Evolutionary conservation across 2,797 vertebrate genomes (phyloP), one percentile per base, ranked within the genome.

Genomic region (Microchirus variegatus): DNA sequence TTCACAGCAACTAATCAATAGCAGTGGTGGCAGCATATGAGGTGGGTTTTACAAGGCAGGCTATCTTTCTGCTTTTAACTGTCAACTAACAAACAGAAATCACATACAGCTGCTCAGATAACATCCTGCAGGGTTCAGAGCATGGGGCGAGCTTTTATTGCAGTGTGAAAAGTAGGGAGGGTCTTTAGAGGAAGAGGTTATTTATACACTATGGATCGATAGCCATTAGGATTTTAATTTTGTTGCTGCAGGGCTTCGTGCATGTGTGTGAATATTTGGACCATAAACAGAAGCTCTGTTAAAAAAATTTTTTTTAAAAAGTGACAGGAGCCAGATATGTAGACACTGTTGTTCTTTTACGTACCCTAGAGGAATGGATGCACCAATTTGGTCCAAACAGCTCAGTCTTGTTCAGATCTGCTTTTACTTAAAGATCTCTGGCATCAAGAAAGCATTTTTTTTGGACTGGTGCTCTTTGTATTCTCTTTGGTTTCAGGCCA

Each of bases 181-280:
- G 50, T 53, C 22, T 49, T 18, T 18, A 53, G 44, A 42, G 53
- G 19, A 18, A 49, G 52, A 26, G 36, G 53, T 36, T 77, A 62
- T 78, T 73, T 75, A 70, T 60, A 77, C 68, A 54, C 55, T 52
- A n/a, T 50, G 57, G 66, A 87, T 83, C 81, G 77, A 83, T 87
- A 80, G 60, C 64, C 57, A 74, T 82, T 79, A 79, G 15, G 14
- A 31, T 70, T 81, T 76, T 55, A 64, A 78, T 72, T 68, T 61
- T 0, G 5, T 35, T 51, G 59, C 58, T 67, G 16, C 42, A 15
- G 26, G 1, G 40, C 40, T 5, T 8, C 14, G 5, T 44, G 36
- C 56, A 43, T 55, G 60, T 57, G 49, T 51, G 31, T 44, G 36
- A 22, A 42, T 31, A 67, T 62, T 52, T 60, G 26, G 17, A 70